Evolutionary conservation across 2,797 vertebrate species (phyloP), one percentile per base, ranked within the genome.

Genomic region (Cottoperca gobio): DNA sequence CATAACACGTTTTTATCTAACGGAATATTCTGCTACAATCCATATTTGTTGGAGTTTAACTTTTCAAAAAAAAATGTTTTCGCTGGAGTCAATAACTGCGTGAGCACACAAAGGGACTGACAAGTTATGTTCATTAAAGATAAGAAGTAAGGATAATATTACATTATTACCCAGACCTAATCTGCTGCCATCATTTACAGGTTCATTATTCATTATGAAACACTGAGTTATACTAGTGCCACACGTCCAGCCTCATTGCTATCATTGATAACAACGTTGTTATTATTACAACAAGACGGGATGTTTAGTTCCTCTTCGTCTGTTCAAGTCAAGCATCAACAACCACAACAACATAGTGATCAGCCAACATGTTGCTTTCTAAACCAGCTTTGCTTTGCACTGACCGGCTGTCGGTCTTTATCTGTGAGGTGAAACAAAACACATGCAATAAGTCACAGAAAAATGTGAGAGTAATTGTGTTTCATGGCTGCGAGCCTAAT

Each of bases 401-500:
- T 4, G 13, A n/a, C 14, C 12, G 13, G 11, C 13, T 5, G 64
- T 28, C 26, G 2, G 21, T 64, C 63, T 58, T 60, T 2, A 33
- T 50, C 83, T 33, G 6, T 9, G 73, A 37, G 61, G 58, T 46
- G 33, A 73, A 78, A 76, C 69, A n/a, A 63, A 31, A 57, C 21
- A 50, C 45, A 43, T 8, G 66, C 49, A 39, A n/a, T 33, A 61
- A 37, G 35, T 79, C 63, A 33, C 31, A 54, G 66, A 70, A 23
- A 57, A 68, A 62, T 31, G 42, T 60, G 65, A 81, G 50, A 39
- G 52, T 19, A 37, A 66, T 45, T 76, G 76, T 70, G 71, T 52
- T 68, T 70, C 1, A 9, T 53, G 69, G 65, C 61, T 24, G 26
- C 31, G 5, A 33, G 69, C 10, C 23, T 55, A 50, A 72, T 77